Evolutionary conservation across 2,797 vertebrate genomes (phyloP), one percentile per base, ranked within the genome.

Genomic region (Pseudocheirus occidentalis): DNA sequence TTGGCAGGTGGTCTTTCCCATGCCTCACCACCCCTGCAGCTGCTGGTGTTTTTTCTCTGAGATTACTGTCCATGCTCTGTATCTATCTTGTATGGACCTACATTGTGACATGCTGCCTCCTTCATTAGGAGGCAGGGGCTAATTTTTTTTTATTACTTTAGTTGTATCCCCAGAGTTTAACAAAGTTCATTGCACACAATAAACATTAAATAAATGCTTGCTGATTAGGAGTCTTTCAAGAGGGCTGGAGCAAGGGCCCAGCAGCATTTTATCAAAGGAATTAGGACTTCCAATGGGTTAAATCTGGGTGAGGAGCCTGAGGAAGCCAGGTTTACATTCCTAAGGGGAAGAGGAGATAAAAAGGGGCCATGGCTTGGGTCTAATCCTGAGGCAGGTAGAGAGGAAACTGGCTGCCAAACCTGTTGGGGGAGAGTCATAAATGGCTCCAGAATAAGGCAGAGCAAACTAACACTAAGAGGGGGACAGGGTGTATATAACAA

Each of bases 241-340:
- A 50, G 40, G 24, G 21, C 40, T 87, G 21, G 4, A 21, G 40
- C 73, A 87, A 56, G 40, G 10, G 52, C 54, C 29, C n/a, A 55
- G 29, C 52, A 81, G n/a, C n/a, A 73, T 92, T 58, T 50, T 59
- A 81, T 28, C 27, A 93, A 58, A 54, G 46, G 18, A 28, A 14
- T 91, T 52, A 87, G 87, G 59, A 2, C 24, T 62, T 55, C 0
- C 2, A 40, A 46, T 73, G 93, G 90, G 90, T 92, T 54, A 92
- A 91, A 92, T 52, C 81, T 91, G 73, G n/a, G 62, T 29, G 54
- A 95, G 57, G 62, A 93, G 94, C 55, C 73, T 7, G 13, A 91
- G 58, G 58, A 87, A 34, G 92, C 93, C 89, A 87, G 93, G 94
- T 94, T 95, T 92, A 94, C 96, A 93, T 96, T 96, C 95, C 94